phyloP scores from a whole-genome alignment of 2,888 invertebrate genomes.

The Carabus problematicus region DNA sequence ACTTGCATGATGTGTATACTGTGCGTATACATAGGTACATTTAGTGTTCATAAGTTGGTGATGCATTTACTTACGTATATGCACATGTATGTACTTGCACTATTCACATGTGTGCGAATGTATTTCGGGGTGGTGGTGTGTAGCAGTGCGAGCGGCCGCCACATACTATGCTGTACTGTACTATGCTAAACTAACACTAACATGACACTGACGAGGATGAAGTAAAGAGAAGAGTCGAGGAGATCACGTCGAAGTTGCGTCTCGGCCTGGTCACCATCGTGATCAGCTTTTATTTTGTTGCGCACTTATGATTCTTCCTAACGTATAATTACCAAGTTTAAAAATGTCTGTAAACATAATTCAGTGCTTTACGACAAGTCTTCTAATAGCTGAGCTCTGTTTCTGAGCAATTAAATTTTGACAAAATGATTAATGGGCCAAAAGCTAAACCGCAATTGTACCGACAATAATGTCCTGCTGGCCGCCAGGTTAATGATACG shows the following conservation, averaged over 20 bases:
- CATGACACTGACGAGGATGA: constrained; percentile 11
- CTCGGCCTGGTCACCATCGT: constrained; percentile 10
- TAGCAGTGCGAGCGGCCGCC: no score
- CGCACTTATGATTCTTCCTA: constrained; percentile 25
- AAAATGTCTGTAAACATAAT: constrained; percentile 42
- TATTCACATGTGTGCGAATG: no score
- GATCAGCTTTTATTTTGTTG: constrained; percentile 37
- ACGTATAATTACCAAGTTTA: constrained; percentile 40
- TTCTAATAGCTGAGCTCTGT: constrained; percentile 48
- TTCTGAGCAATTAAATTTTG: constrained; percentile 57
- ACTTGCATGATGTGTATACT: constrained; percentile 10
- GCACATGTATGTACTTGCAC: background rate
- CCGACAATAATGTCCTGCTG: constrained; percentile 53
- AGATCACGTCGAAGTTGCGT: constrained; percentile 3
- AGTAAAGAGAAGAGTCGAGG: constrained; percentile 10
- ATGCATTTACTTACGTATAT: background rate
- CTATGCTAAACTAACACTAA: background rate
- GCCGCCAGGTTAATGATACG: constrained; percentile 55
- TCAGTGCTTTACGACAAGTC: constrained; percentile 39
- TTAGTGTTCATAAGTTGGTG: background rate
- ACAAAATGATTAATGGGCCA: constrained; percentile 58
- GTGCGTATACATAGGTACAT: constrained; percentile 8
- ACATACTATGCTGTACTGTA: background rate
- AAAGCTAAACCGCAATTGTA: constrained; percentile 54
- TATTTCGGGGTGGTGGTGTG: background rate